Percentiles rank a stretch among this genome's conserved stretches.
These are phyloP conservation scores for Zosterops borbonicus DNA, from an alignment of 2,113 vertebrate species.

Conservation along the genomic window DNA sequence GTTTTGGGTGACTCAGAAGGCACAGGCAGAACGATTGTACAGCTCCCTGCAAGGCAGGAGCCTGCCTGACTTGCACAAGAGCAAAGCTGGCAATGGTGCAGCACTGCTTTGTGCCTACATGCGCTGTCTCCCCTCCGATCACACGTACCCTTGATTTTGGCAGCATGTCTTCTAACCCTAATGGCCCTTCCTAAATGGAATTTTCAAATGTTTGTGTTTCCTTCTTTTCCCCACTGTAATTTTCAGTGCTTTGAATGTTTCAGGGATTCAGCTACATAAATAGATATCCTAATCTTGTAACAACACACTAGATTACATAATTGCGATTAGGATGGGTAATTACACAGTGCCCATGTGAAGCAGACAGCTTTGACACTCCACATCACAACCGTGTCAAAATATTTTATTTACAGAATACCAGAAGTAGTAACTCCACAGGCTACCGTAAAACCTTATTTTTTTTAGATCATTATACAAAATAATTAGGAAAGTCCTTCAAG, in stretches of 20 bases:
- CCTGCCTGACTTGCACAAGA: not conserved
- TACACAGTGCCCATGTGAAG: slow-evolving; percentile 44
- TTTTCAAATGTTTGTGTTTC: not conserved
- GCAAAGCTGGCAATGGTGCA: fast-evolving
- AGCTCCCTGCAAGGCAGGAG: not conserved
- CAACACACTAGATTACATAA: slow-evolving; percentile 59
- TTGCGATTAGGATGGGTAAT: slow-evolving; percentile 59
- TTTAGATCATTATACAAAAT: not conserved
- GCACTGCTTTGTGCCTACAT: fast-evolving
- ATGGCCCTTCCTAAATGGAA: not conserved
- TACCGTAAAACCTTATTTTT: not conserved
- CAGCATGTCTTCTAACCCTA: not conserved
- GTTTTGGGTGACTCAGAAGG: not conserved
- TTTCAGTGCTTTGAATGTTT: slow-evolving; percentile 15
- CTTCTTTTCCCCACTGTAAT: slow-evolving; percentile 3
- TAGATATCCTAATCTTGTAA: slow-evolving; percentile 52
- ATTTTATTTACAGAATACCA: slow-evolving; percentile 62
- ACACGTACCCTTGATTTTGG: not conserved
- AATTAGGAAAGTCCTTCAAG: not conserved
- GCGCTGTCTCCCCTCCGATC: not conserved
- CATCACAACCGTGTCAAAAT: slow-evolving; percentile 46
- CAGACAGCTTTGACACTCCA: slow-evolving; percentile 30
- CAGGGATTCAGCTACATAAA: slow-evolving; percentile 39
- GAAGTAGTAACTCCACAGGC: slow-evolving; percentile 19
- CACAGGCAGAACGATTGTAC: fast-evolving